Evolutionary conservation across 2,797 vertebrate genomes (phyloP).

Genomic region (Coendou prehensilis): DNA sequence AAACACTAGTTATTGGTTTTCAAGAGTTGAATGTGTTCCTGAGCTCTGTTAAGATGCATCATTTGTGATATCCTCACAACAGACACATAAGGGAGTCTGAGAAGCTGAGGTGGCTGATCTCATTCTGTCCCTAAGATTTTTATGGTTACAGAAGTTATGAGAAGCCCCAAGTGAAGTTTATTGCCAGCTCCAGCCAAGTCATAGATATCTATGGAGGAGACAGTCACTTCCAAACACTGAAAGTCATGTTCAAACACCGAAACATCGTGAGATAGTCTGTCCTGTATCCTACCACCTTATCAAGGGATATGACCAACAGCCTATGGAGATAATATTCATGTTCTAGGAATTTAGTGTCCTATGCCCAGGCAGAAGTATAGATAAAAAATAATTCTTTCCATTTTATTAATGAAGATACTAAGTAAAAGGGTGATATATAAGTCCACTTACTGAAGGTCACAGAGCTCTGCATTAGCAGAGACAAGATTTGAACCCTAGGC

Average conservation of each 20-base stretch:
- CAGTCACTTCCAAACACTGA: not conserved
- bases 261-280: not conserved
- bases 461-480: not conserved
- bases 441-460: not conserved
- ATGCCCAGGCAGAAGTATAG: not conserved
- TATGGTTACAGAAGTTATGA: not conserved
- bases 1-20: not conserved
- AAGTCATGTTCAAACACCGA: not conserved
- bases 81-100: not conserved
- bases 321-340: not conserved
- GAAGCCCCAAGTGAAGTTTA: not conserved
- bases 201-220: not conserved
- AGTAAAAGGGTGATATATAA: not conserved
- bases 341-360: not conserved
- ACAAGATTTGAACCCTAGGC: not conserved
- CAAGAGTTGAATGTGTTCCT: not conserved
- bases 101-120: not conserved
- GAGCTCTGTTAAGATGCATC: not conserved
- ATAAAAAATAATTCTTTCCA: not conserved
- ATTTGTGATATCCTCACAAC: not conserved
- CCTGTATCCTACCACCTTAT: not conserved
- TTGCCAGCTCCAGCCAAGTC: not conserved
- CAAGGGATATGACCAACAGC: not conserved
- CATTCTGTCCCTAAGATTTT: not conserved
- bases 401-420: not conserved